A percentile compares a stretch with the other conserved stretches of the same genome.
phyloP scores from a whole-genome alignment of 1,140 invertebrate species.

The Eufriesea mexicana region DNA sequence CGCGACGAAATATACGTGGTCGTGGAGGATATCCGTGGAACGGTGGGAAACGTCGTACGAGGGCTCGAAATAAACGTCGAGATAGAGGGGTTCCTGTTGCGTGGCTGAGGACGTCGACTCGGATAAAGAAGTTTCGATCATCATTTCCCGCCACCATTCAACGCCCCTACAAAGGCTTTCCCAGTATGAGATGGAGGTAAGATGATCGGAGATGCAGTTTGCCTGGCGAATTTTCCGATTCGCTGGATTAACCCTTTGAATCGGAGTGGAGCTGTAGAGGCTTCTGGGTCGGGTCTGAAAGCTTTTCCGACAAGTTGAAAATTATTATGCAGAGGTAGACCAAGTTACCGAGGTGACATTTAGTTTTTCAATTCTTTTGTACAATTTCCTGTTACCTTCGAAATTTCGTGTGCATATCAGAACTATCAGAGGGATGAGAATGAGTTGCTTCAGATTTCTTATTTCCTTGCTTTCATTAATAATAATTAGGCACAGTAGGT shows the following conservation, averaged over 20 bases:
- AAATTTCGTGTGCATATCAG: no score
- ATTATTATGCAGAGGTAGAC: no score
- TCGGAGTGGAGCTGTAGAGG: not conserved
- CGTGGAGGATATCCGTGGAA: not conserved
- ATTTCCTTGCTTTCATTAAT: no score
- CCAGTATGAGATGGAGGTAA: no score
- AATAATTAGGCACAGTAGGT: no score
- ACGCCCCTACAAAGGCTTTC: not conserved
- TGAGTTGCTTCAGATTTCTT: no score
- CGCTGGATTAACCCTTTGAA: not conserved
- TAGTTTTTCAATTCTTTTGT: no score
- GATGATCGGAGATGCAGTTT: not conserved
- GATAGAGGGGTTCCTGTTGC: not conserved
- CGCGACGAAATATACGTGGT: slow-evolving; percentile 27
- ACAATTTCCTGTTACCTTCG: no score
- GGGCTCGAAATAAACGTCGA: not conserved
- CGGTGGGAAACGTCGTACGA: not conserved
- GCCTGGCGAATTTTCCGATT: not conserved
- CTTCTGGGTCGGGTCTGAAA: no score
- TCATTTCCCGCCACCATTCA: not conserved
- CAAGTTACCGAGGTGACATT: no score
- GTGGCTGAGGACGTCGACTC: not conserved
- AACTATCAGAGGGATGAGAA: no score
- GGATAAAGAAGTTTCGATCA: not conserved
- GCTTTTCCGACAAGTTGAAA: no score